These are phyloP conservation scores for Himalopsyche japonica DNA, from an alignment of 2,888 invertebrate genomes.

Conservation along the genomic window DNA sequence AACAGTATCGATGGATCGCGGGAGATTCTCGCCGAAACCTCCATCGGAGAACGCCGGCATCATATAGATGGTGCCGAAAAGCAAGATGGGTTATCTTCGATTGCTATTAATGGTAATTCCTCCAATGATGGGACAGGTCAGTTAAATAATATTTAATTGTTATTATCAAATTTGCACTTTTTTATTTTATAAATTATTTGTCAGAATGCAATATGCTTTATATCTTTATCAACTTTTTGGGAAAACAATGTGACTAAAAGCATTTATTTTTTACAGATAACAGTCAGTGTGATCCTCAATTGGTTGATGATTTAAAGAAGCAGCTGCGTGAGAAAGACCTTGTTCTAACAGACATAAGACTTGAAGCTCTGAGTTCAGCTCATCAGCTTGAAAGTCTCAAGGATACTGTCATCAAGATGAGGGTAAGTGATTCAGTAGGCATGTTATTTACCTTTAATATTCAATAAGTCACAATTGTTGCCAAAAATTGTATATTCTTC, in stretches of 20 bases:
- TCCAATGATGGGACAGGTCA: constrained; percentile 25
- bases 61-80: neutral
- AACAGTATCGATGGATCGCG: constrained; percentile 60
- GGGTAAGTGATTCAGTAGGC: too few relatives aligned
- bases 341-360: constrained; percentile 91
- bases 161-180: neutral
- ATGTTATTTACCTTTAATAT: too few relatives aligned
- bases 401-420: constrained; percentile 96
- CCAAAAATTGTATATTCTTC: too few relatives aligned
- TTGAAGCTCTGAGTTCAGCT: constrained; percentile 95
- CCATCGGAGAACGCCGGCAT: constrained; percentile 2
- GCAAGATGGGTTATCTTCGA: neutral
- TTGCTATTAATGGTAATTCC: constrained; percentile 5
- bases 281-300: constrained; percentile 47
- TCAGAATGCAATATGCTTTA: too few relatives aligned
- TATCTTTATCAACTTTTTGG: too few relatives aligned
- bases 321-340: constrained; percentile 95
- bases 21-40: constrained; percentile 51
- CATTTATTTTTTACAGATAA: constrained; percentile 19
- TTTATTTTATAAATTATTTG: too few relatives aligned
- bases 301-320: constrained; percentile 83
- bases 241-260: neutral
- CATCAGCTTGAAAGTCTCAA: constrained; percentile 95
- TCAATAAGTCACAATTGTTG: too few relatives aligned
- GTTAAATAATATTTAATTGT: neutral